Base-by-base conservation (phyloP, 2,888 invertebrate species). In the Schrankia costaestrigalis region DNA sequence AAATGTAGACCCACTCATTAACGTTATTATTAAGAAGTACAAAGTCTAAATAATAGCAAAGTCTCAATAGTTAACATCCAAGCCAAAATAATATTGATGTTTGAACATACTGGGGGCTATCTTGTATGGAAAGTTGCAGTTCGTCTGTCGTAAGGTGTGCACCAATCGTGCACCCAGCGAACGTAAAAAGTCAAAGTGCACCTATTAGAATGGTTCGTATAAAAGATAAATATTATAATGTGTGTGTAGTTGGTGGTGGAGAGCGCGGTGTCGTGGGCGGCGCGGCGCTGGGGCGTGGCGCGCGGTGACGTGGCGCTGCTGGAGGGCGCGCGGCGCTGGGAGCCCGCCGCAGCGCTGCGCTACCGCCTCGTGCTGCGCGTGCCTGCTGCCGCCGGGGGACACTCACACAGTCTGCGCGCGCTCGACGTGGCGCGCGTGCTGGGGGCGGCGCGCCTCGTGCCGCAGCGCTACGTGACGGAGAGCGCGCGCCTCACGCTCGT, bases 401-500 rank as follows among this genome's bases (percentile, higher is more conserved):
- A 12, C 29, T 2, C 28, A n/a, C n/a, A n/a, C n/a, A 27, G 18
- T 17, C 31, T 56, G 33, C 55, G 58, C 34, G 91, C 95, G 61
- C 90, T 97, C 51, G 93, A 97, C 83, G 90, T 95, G 22, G 92
- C 93, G 31, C 94, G 97, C 49, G 94, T 95, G 8, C 83, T 98
- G 35, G 96, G 96, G 9, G 92, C 93, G 39, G 95, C 97, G 5
- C 96, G 98, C 70, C 92, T 98, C 39, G 91, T 97, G 21, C 93
- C 95, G 1, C 95, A 97, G 71, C 98, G 97, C 0, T 98, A 98
- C 82, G 98, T 98, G 1, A 98, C 98, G 0, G 98, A 99, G 89
- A 95, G 94, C 76, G 93, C 94, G 3, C 90, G 95, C 48, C 90
- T 98, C 3, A 91, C 93, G 37, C 86, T 97, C 47, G 78, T 98